phyloP scores from a whole-genome alignment of 2,797 vertebrate genomes.

The Thunnus albacares region DNA sequence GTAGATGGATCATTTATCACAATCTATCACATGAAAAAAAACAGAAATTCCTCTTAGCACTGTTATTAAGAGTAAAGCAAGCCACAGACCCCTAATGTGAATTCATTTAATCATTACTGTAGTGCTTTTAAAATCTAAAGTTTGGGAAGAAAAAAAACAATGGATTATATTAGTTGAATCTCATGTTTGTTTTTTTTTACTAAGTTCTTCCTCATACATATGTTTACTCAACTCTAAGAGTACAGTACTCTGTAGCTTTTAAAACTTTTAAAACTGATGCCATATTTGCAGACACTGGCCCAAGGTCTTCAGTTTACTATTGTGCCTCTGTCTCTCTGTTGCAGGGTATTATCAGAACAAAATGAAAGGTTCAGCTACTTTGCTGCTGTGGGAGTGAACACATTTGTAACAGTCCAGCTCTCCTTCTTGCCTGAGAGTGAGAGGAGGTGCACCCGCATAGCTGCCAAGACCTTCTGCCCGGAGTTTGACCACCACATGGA shows the following conservation, averaged over 20 bases:
- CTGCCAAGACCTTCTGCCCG: slow-evolving; percentile 91
- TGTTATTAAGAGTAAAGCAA: background rate
- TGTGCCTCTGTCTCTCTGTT: slow-evolving; percentile 13
- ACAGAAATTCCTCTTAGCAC: background rate
- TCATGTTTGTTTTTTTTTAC: background rate
- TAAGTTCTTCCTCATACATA: background rate
- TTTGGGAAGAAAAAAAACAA: too few species aligned
- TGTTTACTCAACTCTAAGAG: too few species aligned
- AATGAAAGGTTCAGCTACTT: slow-evolving; percentile 86
- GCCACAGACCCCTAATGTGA: background rate
- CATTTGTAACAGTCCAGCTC: slow-evolving; percentile 87
- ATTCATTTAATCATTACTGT: too few species aligned
- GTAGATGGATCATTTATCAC: background rate
- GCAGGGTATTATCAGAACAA: slow-evolving; percentile 86
- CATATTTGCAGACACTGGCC: background rate
- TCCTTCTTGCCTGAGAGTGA: slow-evolving; percentile 90
- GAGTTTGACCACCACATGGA: slow-evolving; percentile 90
- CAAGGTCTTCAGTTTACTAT: background rate
- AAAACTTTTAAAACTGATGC: too few species aligned
- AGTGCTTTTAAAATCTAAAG: too few species aligned
- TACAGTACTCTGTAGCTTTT: too few species aligned
- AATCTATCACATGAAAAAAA: background rate
- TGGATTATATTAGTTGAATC: too few species aligned
- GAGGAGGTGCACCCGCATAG: slow-evolving; percentile 81
- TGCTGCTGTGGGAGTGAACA: slow-evolving; percentile 89